Evolutionary conservation across 2,113 vertebrate species (phyloP), one percentile per base, ranked within the genome.

Genomic region (Megatriorchis doriae): DNA sequence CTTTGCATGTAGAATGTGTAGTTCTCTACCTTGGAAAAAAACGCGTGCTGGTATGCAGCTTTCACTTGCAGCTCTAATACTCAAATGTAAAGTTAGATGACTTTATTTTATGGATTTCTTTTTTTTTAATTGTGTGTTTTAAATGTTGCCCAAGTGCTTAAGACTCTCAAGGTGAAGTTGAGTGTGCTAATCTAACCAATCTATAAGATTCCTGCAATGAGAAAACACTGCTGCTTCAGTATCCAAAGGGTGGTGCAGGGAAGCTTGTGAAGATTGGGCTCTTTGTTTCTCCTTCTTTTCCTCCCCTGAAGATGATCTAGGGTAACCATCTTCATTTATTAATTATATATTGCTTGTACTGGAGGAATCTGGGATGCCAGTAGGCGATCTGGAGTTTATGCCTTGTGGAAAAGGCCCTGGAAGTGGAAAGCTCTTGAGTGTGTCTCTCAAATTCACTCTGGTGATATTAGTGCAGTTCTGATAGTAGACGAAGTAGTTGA

Each of bases 1-100:
- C 11, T 84, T 31, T 47, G 31, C 1, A 2, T 0, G 0, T 43
- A 17, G 31, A 25, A 73, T 9, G 16, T 36, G 25, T 2, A 4
- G 4, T 17, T 86, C 13, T 68, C 13, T 38, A 9, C 3, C 3
- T 36, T 53, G 31, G 48, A 52, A 73, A 52, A 40, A 73, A 40
- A 11, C 6, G 4, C 2, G 0, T 32, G 8, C 17, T 77, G 36
- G 11, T 3, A 22, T 3, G 3, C 1, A 38, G 42, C 27, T 93
- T 81, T 80, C 11, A 20, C 13, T 66, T 67, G 43, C 0, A 16
- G 13, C 16, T 67, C 8, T 31, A 17, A 70, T n/a, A 29, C 6
- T 65, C 6, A 15, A 63, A 18, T 21, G 9, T 42, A 13, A 65
- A 58, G 22, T n/a, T 31, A 50, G 14, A 55, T 50, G 10, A 53